Evolutionary conservation across 2,113 vertebrate genomes (phyloP).

Genomic region (Ranitomeya imitator): DNA sequence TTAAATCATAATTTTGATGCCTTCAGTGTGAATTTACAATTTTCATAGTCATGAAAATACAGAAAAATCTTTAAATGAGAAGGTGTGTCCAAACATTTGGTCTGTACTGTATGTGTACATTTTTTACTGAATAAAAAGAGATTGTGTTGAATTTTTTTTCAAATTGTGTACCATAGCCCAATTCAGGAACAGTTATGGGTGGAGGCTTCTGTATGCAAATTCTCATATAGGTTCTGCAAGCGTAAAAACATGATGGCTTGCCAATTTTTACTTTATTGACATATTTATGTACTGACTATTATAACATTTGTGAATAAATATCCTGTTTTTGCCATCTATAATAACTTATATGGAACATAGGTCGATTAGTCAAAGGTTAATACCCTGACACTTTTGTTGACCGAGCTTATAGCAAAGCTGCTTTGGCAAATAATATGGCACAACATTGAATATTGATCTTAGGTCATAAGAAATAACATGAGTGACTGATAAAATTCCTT

Average conservation of each 20-base stretch:
- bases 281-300: neutral
- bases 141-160: too few species aligned
- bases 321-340: neutral
- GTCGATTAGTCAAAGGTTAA: neutral
- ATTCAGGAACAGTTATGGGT: too few species aligned
- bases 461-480: neutral
- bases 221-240: neutral
- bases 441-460: neutral
- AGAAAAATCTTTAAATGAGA: too few species aligned
- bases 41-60: too few species aligned
- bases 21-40: too few species aligned
- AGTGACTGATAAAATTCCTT: neutral
- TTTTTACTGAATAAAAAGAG: neutral
- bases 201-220: neutral
- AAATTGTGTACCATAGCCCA: too few species aligned
- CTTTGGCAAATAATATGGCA: neutral
- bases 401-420: neutral
- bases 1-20: too few species aligned
- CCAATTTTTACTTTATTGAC: neutral
- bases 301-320: neutral
- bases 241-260: neutral
- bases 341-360: neutral
- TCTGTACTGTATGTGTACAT: neutral
- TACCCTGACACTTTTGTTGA: neutral
- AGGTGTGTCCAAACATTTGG: too few species aligned